Base-by-base conservation (phyloP, 2,797 vertebrate species). In the Gephyroberyx darwinii region DNA sequence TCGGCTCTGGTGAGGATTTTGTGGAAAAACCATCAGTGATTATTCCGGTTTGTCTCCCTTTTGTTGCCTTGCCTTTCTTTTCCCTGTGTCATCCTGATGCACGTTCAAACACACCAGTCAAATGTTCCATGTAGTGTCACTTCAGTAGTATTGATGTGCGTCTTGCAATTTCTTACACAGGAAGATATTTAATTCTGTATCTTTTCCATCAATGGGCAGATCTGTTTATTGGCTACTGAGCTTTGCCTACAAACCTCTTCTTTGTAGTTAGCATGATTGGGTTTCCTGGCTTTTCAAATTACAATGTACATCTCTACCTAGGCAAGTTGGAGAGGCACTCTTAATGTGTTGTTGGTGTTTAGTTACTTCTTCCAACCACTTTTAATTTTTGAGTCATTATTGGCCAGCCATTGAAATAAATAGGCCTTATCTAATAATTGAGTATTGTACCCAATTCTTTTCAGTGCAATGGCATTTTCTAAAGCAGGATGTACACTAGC, bases 221-320 rank as follows among this genome's bases (percentile, higher is more conserved):
- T 82, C 30, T 68, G 69, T 79, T 88, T 78, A 82, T 70, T 82
- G 67, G 74, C 75, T 88, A 89, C 89, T 88, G 84, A 89, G 73
- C 75, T 50, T 59, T 64, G 35, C 65, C 59, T 74, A 74, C 62
- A 75, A 80, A 89, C 69, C 30, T 13, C 51, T 35, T 63, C 78
- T 83, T 55, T 78, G 78, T 74, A 69, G 72, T 84, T 58, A 65
- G 62, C 69, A 31, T 68, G 66, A 57, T 71, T 83, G 61, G 65
- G 67, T 64, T 77, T 75, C 71, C 72, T 54, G 20, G 58, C 69
- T 80, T 69, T 77, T 83, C 14, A 80, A 83, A 81, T 86, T 39
- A 84, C 71, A 66, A 43, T 26, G 59, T 60, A 53, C 52, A 74
- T 75, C 54, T 77, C 48, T 56, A 53, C 61, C 60, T 16, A 13